A percentile compares a stretch with the other conserved stretches of the same genome.
Evolutionary conservation across 2,113 vertebrate species (phyloP).

Genomic region (Fulica atra): DNA sequence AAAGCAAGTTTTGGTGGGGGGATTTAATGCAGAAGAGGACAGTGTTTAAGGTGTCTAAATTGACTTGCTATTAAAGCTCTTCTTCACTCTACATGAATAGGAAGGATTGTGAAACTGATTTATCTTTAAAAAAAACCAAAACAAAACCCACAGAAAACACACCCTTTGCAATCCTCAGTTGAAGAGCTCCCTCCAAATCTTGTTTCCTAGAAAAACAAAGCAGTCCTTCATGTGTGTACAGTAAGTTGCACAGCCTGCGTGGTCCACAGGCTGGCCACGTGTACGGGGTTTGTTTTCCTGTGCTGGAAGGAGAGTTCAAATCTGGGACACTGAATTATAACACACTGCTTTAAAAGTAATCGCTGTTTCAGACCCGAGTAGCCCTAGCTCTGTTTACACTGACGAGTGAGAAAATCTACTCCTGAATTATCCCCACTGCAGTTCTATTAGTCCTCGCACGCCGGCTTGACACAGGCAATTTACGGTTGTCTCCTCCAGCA

Average conservation of each 20-base stretch:
- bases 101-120: slow-evolving; percentile 7
- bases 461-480: background rate
- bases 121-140: background rate
- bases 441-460: background rate
- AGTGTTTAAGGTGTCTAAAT: background rate
- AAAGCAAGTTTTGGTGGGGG: slow-evolving; percentile 4
- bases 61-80: slow-evolving; percentile 29
- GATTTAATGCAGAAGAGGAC: background rate
- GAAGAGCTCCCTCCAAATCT: background rate
- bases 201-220: background rate
- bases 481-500: background rate
- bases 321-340: slow-evolving; percentile 22
- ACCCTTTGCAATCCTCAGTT: background rate
- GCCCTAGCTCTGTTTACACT: slow-evolving; percentile 25
- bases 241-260: background rate
- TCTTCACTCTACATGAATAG: slow-evolving; percentile 16
- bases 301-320: background rate
- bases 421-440: slow-evolving; percentile 38
- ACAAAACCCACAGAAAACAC: background rate
- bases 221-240: background rate
- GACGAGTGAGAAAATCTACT: background rate
- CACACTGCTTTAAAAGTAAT: slow-evolving; percentile 26
- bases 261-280: background rate
- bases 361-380: slow-evolving; percentile 25
- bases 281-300: background rate